phyloP scores from a whole-genome alignment of 2,113 vertebrate genomes.

The Orycteropus afer region DNA sequence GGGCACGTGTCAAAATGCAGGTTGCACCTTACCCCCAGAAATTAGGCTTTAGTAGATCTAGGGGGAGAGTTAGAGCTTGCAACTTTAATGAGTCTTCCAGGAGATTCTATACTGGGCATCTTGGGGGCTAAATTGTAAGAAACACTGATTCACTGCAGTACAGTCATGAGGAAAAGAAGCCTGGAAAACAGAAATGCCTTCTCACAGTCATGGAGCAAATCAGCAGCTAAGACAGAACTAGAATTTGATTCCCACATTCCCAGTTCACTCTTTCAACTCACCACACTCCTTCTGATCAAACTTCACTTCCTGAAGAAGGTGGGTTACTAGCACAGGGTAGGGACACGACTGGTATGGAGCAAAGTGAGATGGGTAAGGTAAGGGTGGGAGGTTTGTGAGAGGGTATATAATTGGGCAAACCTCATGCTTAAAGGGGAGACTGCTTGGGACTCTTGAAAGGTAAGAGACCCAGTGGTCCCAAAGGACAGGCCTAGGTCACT shows the following conservation, averaged over 20 bases:
- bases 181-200: not conserved
- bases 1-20: no score
- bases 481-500: not conserved
- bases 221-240: fast-evolving
- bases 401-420: fast-evolving
- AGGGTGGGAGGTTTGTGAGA: no score
- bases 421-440: not conserved
- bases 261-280: not conserved
- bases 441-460: not conserved
- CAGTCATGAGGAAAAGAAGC: not conserved
- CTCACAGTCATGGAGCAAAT: fast-evolving
- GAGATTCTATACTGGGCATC: not conserved
- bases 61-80: not conserved
- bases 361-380: not conserved
- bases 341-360: not conserved
- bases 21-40: not conserved
- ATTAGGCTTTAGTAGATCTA: not conserved
- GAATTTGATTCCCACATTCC: not conserved
- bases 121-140: not conserved
- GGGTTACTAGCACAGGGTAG: not conserved
- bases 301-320: not conserved
- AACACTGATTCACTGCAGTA: no score
- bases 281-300: not conserved
- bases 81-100: not conserved
- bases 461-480: not conserved